Conservation (phyloP, 1,140 invertebrate species). For the Musca domestica region DNA sequence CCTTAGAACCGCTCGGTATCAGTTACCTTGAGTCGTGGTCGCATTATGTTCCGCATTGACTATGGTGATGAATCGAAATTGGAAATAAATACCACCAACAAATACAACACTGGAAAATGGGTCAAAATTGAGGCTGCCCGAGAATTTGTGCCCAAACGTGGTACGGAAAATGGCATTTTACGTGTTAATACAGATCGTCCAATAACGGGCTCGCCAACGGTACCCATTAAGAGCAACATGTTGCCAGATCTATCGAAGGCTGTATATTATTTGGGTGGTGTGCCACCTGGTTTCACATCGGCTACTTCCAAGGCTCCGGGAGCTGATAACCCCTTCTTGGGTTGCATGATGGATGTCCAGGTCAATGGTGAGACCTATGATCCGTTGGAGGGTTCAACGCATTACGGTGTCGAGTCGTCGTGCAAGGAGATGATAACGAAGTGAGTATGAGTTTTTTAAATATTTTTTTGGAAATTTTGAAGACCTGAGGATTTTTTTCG, state of each 20-base stretch:
- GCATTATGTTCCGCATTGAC: constrained; percentile 72
- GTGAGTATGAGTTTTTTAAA: constrained; percentile 55
- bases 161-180: constrained; percentile 63
- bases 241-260: constrained; percentile 66
- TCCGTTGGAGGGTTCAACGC: constrained; percentile 62
- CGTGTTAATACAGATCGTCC: constrained; percentile 71
- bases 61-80: constrained; percentile 65
- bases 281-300: constrained; percentile 64
- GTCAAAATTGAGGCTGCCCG: constrained; percentile 70
- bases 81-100: constrained; percentile 67
- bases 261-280: constrained; percentile 75
- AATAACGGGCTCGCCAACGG: constrained; percentile 62
- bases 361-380: constrained; percentile 65
- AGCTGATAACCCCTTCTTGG: constrained; percentile 66
- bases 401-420: constrained; percentile 73
- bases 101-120: constrained; percentile 81
- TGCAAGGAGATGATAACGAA: constrained; percentile 63
- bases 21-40: constrained; percentile 71
- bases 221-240: constrained; percentile 57
- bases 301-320: constrained; percentile 51
- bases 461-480: too few species aligned
- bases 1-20: constrained; percentile 75
- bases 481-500: too few species aligned
- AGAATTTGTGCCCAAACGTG: constrained; percentile 57
- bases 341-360: constrained; percentile 78